Evolutionary conservation across 2,888 invertebrate genomes (phyloP), one percentile per base, ranked within the genome.

Genomic region (Andrena minutula): DNA sequence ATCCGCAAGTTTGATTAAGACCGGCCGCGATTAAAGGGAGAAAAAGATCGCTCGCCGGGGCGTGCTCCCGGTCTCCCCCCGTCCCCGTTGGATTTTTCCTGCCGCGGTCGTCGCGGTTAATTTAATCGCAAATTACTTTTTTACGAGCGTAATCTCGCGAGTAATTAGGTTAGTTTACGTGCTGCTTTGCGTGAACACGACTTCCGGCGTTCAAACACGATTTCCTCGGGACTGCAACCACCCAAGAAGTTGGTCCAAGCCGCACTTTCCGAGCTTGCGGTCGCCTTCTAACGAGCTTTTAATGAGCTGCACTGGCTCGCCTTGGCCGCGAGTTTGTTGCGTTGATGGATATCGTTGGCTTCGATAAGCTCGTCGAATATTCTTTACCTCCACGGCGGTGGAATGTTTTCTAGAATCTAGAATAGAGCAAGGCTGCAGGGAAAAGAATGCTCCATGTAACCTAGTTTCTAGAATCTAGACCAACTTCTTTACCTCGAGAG

Each of bases 281-380:
- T 68, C 81, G 74, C 75, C 82, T 75, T 84, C 89, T 91, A 89
- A 91, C 89, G 91, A 92, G 91, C 85, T 91, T 92, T 91, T 91
- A 89, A 91, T 88, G 91, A 90, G 89, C 86, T 87, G 78, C 80
- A 70, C 79, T 63, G 82, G 85, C 49, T 76, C 56, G 68, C 83
- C 75, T 69, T 61, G 69, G 65, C 79, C 74, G 28, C 69, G 70
- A 66, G 74, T 76, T 77, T 79, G 86, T 86, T 80, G 81, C 65
- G 66, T 82, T 81, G 87, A 88, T 86, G 75, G 75, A 86, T 90
- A 84, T 88, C 88, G 77, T 64, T 64, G 66, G 64, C 61, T 69
- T 82, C 82, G 83, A 84, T 87, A 78, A 84, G 69, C 83, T 83
- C 35, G 66, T 64, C 72, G 49, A 56, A 61, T 56, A 49, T 79